Percentiles rank a stretch among this genome's conserved stretches.
phyloP scores from a whole-genome alignment of 2,797 vertebrate species.

The Huso huso region DNA sequence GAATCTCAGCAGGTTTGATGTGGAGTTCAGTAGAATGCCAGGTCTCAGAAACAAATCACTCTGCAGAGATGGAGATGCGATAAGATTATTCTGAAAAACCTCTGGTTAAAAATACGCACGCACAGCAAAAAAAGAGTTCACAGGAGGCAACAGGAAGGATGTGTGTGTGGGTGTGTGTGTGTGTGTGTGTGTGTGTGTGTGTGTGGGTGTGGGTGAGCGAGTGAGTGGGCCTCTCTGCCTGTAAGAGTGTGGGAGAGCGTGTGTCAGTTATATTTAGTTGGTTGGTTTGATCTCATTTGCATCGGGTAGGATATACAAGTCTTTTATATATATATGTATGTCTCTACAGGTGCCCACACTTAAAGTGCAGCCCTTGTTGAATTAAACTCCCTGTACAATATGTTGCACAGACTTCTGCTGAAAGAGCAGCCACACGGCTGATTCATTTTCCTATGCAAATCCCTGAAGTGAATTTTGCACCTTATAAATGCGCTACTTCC shows the following conservation, averaged over 20 bases:
- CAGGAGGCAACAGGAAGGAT: constrained; percentile 1
- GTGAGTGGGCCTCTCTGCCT: not conserved
- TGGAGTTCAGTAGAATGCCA: not conserved
- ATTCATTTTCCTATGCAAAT: too few species aligned
- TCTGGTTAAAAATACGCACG: not conserved
- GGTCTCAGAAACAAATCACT: not conserved
- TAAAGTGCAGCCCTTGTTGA: not conserved
- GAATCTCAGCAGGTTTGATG: not conserved
- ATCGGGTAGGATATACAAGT: not conserved
- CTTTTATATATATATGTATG: too few species aligned
- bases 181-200: too few species aligned
- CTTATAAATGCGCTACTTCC: too few species aligned
- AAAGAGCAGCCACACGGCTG: too few species aligned
- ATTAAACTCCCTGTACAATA: too few species aligned
- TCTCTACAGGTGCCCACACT: too few species aligned
- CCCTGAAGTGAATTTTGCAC: too few species aligned
- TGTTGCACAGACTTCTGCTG: too few species aligned
- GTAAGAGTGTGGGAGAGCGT: not conserved
- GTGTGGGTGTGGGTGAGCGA: too few species aligned
- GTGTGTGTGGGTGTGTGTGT: too few species aligned
- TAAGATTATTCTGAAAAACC: not conserved
- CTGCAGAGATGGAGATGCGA: not conserved
- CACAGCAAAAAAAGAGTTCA: not conserved
- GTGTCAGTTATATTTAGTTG: constrained; percentile 4
- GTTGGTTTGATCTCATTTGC: not conserved